These are phyloP conservation scores for Solea senegalensis DNA, from an alignment of 2,113 vertebrate species.

Conservation along the genomic window DNA sequence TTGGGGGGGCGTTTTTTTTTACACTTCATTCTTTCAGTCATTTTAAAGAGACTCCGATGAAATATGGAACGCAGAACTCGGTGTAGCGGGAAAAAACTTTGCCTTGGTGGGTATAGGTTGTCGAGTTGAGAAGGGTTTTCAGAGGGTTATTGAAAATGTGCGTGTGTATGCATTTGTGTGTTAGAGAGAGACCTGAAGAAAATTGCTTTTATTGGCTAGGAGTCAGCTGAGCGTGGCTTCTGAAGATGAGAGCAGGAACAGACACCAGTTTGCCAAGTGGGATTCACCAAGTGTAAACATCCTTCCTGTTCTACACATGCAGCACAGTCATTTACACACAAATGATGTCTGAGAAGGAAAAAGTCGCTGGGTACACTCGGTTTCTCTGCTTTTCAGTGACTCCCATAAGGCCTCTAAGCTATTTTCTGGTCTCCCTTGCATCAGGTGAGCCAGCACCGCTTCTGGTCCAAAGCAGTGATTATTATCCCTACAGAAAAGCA, in stretches of 20 bases:
- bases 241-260: constrained; percentile 17
- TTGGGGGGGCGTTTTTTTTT: too few species aligned
- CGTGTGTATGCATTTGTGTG: not conserved
- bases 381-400: constrained; percentile 6
- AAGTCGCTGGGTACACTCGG: not conserved
- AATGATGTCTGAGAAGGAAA: constrained; percentile 21
- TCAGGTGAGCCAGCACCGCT: constrained; percentile 38
- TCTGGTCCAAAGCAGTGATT: constrained; percentile 57
- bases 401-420: constrained; percentile 8
- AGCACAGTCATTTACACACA: constrained; percentile 24
- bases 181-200: constrained; percentile 6
- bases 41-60: constrained; percentile 22
- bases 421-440: constrained; percentile 23
- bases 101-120: constrained; percentile 36
- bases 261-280: constrained; percentile 33
- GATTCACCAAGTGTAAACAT: constrained; percentile 36
- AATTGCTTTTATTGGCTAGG: constrained; percentile 41
- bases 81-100: constrained; percentile 58
- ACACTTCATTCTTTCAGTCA: constrained; percentile 15
- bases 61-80: constrained; percentile 48
- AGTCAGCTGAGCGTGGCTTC: constrained; percentile 40
- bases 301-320: constrained; percentile 35
- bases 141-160: constrained; percentile 26
- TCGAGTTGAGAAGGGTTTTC: constrained; percentile 41
- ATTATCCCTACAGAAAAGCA: constrained; percentile 63